Conservation (phyloP, 2,888 invertebrate species). For the Amiota communis region DNA sequence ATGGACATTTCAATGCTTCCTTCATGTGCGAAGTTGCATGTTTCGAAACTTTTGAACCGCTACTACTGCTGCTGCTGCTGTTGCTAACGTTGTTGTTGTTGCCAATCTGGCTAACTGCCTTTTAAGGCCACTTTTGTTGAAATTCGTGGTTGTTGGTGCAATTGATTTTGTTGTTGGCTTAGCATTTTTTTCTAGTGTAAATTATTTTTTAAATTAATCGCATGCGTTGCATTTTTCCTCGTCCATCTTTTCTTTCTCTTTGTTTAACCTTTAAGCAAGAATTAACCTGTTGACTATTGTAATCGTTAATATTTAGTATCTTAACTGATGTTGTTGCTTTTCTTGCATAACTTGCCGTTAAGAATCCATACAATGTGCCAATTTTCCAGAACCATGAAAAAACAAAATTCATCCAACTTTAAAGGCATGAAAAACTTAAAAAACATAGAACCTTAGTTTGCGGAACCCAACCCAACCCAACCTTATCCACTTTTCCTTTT, state of each 20-base stretch:
- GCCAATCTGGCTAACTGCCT: conserved; percentile 33
- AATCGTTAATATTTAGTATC: not conserved
- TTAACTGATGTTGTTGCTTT: not conserved
- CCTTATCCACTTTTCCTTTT: too few relatives aligned
- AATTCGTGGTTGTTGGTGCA: conserved; percentile 42
- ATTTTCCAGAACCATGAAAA: not conserved
- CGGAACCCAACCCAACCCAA: too few relatives aligned
- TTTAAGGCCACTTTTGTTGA: conserved; percentile 64
- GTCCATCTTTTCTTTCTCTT: conserved; percentile 35
- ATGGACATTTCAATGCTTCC: conserved; percentile 62
- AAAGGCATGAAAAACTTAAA: too few relatives aligned
- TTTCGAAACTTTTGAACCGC: conserved; percentile 51
- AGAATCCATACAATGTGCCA: not conserved
- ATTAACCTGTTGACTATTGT: conserved; percentile 68
- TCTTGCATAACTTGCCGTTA: not conserved
- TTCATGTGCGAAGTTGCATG: conserved; percentile 59
- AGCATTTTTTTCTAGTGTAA: conserved; percentile 28
- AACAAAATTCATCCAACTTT: too few relatives aligned
- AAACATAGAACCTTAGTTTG: too few relatives aligned
- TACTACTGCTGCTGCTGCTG: conserved; percentile 15
- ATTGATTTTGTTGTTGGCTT: conserved; percentile 30
- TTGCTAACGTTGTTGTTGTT: not conserved
- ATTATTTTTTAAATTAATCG: conserved; percentile 40
- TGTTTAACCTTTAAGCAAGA: conserved; percentile 57
- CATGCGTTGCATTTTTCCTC: conserved; percentile 38